Base-by-base conservation (phyloP, 1,140 invertebrate genomes). In the Zaprionus vittiger region DNA sequence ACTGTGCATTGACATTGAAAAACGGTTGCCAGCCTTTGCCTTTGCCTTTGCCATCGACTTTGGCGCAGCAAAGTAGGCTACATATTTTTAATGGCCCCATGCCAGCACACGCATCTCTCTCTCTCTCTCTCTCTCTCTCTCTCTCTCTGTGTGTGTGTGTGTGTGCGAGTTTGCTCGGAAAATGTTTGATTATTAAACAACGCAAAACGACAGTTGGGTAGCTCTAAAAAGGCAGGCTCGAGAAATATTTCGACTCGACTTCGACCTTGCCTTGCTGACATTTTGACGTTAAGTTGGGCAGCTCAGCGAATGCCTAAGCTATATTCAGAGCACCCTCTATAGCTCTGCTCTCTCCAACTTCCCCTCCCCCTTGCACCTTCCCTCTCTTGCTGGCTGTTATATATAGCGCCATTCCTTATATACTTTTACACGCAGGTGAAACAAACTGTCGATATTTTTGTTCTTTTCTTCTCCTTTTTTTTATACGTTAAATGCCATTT, bases 181-280 rank as follows among this genome's bases (percentile, higher is more conserved):
- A 64, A 62, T 82, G 67, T 79, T 68, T 76, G 80, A 79, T 82
- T 83, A 79, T 75, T 67, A 79, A 74, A 63, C 65, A 60, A 52
- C 70, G 55, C 56, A 73, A 62, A 69, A 65, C 69, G 71, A 24
- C 55, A 67, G 80, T 61, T 60, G 20, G 12, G 11, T 5, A 44
- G 75, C 28, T 31, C 28, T 7, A 56, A 54, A 63, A 64, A 15
- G 41, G 56, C 37, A 47, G 73, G 61, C 77, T 68, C 57, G 37
- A 69, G 71, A 66, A 47, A 73, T 38, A 34, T 55, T 52, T 49
- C 7, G 55, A 24, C 47, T 14, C 59, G 12, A 24, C 57, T 67
- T 26, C 24, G 24, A 0, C 24, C 24, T 26, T 77, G 72, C 73
- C 60, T 28, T 60, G 69, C 80, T 87, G 80, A 83, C 83, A 87